Evolutionary conservation across 2,113 vertebrate species (phyloP).

Genomic region (Pterocles burchelli): DNA sequence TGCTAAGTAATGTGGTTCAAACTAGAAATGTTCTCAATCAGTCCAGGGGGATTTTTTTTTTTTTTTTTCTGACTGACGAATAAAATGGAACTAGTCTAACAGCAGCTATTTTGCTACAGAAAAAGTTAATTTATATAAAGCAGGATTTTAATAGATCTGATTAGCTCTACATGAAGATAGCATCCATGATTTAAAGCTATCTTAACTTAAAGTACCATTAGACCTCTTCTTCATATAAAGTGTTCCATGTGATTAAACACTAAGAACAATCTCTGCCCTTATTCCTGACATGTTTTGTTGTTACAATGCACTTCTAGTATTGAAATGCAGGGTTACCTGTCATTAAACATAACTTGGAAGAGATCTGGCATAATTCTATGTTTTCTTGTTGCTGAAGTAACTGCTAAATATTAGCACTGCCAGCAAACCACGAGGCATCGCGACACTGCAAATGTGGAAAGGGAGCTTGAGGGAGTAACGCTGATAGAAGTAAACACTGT

Average conservation of each 20-base stretch:
- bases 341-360: background rate
- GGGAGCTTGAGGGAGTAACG: background rate
- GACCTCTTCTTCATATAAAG: background rate
- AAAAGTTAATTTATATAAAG: background rate
- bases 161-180: background rate
- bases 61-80: background rate
- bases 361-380: background rate
- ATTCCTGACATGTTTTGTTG: background rate
- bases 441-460: background rate
- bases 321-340: background rate
- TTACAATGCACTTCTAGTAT: background rate
- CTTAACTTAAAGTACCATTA: background rate
- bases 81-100: background rate
- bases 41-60: background rate
- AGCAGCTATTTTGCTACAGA: background rate
- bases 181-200: background rate
- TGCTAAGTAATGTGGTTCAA: slow-evolving; percentile 50
- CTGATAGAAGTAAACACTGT: background rate
- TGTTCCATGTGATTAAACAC: background rate
- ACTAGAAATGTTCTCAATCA: background rate
- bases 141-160: background rate
- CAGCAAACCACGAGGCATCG: accelerated
- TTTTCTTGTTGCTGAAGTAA: background rate
- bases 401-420: background rate
- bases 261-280: background rate